Evolutionary conservation across 2,113 vertebrate species (phyloP).

Genomic region (Galbula dea): DNA sequence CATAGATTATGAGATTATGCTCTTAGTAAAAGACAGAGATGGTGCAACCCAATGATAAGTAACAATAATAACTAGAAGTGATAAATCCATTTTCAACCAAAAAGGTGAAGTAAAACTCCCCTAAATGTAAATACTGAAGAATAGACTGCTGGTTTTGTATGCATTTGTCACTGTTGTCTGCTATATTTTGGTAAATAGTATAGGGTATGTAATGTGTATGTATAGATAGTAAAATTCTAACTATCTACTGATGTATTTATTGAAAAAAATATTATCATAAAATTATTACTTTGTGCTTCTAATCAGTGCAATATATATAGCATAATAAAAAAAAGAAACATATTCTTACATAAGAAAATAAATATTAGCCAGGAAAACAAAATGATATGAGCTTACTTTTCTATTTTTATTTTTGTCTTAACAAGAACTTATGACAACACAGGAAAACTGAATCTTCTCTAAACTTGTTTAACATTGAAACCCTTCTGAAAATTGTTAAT

Average conservation of each 20-base stretch:
- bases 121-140: neutral
- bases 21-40: neutral
- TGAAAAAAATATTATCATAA: neutral
- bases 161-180: neutral
- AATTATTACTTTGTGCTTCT: neutral
- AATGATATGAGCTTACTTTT: neutral
- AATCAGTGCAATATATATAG: neutral
- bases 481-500: slow-evolving; percentile 1
- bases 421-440: neutral
- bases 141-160: neutral
- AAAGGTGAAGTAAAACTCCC: neutral
- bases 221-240: neutral
- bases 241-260: neutral
- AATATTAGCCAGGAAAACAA: neutral
- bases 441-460: neutral
- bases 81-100: neutral
- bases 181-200: neutral
- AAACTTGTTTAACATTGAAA: slow-evolving; percentile 5
- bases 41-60: neutral
- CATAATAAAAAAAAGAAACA: neutral
- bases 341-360: neutral
- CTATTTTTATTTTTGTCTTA: neutral
- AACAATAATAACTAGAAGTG: neutral
- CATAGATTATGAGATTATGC: neutral
- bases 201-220: neutral